Conservation (phyloP, 2,888 invertebrate genomes). For the Nebria brevicollis region DNA sequence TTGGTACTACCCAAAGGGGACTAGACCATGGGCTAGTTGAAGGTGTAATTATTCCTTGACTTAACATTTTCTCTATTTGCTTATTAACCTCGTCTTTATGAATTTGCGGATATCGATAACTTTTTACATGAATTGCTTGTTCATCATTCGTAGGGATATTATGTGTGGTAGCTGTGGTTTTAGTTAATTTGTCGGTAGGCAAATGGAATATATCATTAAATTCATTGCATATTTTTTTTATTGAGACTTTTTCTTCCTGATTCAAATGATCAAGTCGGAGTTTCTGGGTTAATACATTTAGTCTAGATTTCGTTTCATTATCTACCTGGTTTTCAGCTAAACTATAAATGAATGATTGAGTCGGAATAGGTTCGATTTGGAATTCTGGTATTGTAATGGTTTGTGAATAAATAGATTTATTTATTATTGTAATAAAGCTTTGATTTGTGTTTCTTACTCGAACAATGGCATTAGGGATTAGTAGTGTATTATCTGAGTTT, state of each 20-base stretch:
- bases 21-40: conserved; percentile 34
- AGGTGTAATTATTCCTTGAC: conserved; percentile 40
- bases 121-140: background rate
- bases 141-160: background rate
- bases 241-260: background rate
- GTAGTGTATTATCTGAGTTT: background rate
- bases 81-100: background rate
- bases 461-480: conserved; percentile 3
- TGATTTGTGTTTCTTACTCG: background rate
- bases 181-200: conserved; percentile 15
- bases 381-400: background rate
- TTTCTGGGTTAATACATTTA: background rate
- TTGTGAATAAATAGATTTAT: background rate
- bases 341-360: background rate
- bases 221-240: background rate
- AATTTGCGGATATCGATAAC: conserved; percentile 13
- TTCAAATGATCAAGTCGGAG: background rate
- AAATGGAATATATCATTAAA: conserved; percentile 22
- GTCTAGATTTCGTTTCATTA: background rate
- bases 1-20: conserved; percentile 48
- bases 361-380: background rate
- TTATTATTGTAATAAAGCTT: conserved; percentile 12
- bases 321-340: background rate
- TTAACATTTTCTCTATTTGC: conserved; percentile 35
- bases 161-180: conserved; percentile 4